phyloP scores from a whole-genome alignment of 1,140 invertebrate genomes.

The Whitmania pigra region DNA sequence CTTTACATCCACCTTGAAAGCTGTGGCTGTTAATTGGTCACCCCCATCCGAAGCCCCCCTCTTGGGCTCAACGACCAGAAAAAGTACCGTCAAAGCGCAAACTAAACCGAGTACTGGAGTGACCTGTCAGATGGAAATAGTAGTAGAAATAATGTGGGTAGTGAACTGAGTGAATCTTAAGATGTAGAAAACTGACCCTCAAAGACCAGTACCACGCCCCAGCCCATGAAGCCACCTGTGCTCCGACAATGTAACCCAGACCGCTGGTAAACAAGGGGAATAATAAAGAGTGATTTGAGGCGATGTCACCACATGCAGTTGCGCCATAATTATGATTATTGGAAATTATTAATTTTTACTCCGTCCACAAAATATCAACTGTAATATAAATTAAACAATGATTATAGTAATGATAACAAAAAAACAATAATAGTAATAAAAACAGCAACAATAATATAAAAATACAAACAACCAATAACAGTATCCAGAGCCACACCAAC shows the following conservation, averaged over 20 bases:
- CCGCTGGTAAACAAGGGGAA: constrained; percentile 49
- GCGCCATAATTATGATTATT: too few relatives aligned
- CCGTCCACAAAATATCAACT: too few relatives aligned
- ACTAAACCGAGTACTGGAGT: constrained; percentile 73
- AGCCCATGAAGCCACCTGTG: constrained; percentile 57
- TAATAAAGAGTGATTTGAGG: too few relatives aligned
- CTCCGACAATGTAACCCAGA: constrained; percentile 83
- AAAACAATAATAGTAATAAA: not conserved
- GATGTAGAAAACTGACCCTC: constrained; percentile 40
- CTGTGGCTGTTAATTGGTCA: constrained; percentile 47
- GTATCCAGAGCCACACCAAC: constrained; percentile 47
- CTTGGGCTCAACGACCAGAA: constrained; percentile 70
- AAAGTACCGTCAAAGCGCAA: constrained; percentile 66
- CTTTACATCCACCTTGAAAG: constrained; percentile 61
- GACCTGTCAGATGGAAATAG: constrained; percentile 43
- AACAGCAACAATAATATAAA: not conserved
- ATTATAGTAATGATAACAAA: not conserved
- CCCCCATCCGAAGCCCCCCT: constrained; percentile 75
- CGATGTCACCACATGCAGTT: too few relatives aligned
- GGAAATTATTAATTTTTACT: too few relatives aligned
- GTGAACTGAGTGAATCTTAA: too few relatives aligned
- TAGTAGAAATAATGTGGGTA: too few relatives aligned
- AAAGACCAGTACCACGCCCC: constrained; percentile 79
- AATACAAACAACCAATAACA: not conserved
- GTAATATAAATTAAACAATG: too few relatives aligned